Conservation (phyloP, 2,797 vertebrate species). For the Macropodus opercularis region DNA sequence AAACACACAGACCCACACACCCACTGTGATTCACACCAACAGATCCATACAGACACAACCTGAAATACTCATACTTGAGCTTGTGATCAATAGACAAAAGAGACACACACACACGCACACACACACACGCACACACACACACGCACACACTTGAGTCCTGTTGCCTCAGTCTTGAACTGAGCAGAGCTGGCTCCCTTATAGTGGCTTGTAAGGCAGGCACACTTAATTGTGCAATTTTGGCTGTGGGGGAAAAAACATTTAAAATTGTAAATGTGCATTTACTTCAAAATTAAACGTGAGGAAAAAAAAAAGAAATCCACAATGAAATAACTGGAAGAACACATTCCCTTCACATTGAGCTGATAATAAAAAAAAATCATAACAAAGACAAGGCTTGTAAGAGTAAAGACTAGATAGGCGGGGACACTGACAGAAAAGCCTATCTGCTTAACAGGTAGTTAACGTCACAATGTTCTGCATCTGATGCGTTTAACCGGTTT, state of each 20-base stretch:
- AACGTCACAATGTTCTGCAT: neutral
- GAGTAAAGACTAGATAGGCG: too few species aligned
- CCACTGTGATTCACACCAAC: too few species aligned
- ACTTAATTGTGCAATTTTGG: constrained; percentile 96
- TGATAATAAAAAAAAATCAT: neutral
- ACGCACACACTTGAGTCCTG: constrained; percentile 51
- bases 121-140: constrained; percentile 16
- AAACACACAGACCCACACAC: too few species aligned
- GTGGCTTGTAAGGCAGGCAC: constrained; percentile 85
- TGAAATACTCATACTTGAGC: constrained; percentile 39
- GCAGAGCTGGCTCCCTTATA: constrained; percentile 73
- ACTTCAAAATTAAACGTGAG: neutral
- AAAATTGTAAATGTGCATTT: constrained; percentile 1
- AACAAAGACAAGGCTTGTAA: too few species aligned
- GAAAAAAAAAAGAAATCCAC: neutral
- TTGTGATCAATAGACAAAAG: constrained; percentile 29
- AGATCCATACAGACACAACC: constrained; percentile 30
- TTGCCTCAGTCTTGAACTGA: constrained; percentile 65
- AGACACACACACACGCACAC: constrained; percentile 12
- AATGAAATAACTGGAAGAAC: neutral
- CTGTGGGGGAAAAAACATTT: constrained; percentile 72
- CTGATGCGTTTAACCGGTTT: neutral
- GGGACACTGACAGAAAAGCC: too few species aligned
- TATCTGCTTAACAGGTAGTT: too few species aligned
- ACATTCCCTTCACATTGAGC: neutral